These are phyloP conservation scores for Cerceris rybyensis DNA, from an alignment of 2,888 invertebrate species.

Conservation along the genomic window DNA sequence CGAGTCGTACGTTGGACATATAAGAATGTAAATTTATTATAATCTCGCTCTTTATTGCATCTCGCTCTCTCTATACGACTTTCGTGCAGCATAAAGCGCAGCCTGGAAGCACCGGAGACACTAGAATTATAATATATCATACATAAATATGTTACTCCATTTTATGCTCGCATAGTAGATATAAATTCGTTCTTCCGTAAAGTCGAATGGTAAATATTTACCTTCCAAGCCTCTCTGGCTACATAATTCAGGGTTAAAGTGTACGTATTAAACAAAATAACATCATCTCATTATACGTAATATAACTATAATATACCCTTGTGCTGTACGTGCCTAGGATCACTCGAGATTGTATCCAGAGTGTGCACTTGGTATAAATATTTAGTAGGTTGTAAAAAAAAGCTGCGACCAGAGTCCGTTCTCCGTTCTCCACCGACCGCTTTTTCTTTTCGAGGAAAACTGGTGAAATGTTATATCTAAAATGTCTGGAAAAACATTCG, in stretches of 20 bases:
- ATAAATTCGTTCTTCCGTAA: not conserved
- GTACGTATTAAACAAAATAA: not conserved
- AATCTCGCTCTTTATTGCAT: slow-evolving; percentile 23
- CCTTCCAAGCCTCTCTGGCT: not conserved
- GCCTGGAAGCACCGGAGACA: not conserved
- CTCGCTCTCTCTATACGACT: slow-evolving; percentile 1
- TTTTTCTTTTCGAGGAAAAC: no score
- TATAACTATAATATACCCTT: no score
- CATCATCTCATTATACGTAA: not conserved
- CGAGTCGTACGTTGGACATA: slow-evolving; percentile 3
- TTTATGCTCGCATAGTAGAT: not conserved
- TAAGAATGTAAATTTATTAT: slow-evolving; percentile 37
- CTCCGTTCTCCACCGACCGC: no score
- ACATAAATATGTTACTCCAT: slow-evolving; percentile 8
- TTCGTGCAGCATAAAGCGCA: slow-evolving; percentile 7
- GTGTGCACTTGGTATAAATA: no score
- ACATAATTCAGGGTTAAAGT: not conserved
- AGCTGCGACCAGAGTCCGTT: no score
- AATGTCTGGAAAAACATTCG: no score
- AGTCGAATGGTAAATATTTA: not conserved
- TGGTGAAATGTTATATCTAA: no score
- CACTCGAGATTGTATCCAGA: no score
- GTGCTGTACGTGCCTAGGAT: no score
- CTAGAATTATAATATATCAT: slow-evolving; percentile 12
- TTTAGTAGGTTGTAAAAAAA: no score